phyloP scores from a whole-genome alignment of 2,888 invertebrate species.

The Incurvaria masculella region DNA sequence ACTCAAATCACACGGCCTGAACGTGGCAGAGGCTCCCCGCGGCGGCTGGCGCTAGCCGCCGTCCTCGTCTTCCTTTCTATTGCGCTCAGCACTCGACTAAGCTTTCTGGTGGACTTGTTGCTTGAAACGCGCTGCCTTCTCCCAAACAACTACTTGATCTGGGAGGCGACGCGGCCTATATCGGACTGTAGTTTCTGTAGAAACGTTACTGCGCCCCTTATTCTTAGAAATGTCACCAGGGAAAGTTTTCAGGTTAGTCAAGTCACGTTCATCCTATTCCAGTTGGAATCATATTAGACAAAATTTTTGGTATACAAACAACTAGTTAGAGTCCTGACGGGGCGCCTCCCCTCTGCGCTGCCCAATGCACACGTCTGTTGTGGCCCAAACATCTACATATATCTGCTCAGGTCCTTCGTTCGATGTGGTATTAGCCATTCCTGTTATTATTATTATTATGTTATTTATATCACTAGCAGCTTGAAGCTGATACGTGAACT shows the following conservation, averaged over 20 bases:
- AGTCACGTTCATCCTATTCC: too few species aligned
- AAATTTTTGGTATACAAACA: too few species aligned
- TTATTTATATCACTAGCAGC: too few species aligned
- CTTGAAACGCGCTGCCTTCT: conserved; percentile 70
- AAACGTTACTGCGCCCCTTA: conserved; percentile 63
- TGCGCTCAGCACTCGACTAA: conserved; percentile 20
- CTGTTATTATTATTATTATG: too few species aligned
- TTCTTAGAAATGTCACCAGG: conserved; percentile 65
- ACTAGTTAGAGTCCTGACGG: too few species aligned
- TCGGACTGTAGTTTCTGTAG: conserved; percentile 78
- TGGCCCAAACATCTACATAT: too few species aligned
- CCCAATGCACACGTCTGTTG: too few species aligned
- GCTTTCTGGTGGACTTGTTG: conserved; percentile 26
- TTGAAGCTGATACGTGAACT: too few species aligned
- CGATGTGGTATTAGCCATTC: too few species aligned
- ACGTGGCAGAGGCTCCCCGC: not conserved
- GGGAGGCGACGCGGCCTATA: conserved; percentile 83
- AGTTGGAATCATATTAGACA: too few species aligned
- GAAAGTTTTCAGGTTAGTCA: conserved; percentile 61
- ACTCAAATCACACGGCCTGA: not conserved
- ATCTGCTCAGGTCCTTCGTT: too few species aligned
- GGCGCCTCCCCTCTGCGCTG: too few species aligned
- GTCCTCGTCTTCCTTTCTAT: conserved; percentile 24
- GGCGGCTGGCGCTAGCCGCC: conserved; percentile 18
- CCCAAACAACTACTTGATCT: conserved; percentile 79